A percentile compares a stretch with the other conserved stretches of the same genome.
Conservation (phyloP, 2,113 vertebrate genomes). For the Mugil cephalus region DNA sequence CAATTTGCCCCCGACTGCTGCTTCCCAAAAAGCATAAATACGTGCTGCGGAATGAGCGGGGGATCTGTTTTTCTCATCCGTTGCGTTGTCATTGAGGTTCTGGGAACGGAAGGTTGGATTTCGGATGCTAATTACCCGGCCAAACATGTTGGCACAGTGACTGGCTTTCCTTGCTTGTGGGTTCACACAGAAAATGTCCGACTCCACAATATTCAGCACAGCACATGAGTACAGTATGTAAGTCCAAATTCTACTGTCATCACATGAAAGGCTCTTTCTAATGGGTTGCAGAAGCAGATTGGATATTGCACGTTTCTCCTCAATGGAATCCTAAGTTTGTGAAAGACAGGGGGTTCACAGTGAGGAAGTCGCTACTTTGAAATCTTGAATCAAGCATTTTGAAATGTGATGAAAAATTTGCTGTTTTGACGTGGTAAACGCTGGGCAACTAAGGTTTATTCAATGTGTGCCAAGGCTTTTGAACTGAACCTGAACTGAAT, state of each 20-base stretch:
- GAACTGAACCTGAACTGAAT: not conserved
- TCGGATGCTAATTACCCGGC: constrained; percentile 74
- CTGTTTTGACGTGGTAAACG: not conserved
- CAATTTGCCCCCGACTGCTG: constrained; percentile 65
- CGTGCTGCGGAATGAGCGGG: constrained; percentile 54
- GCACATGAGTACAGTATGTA: constrained; percentile 12
- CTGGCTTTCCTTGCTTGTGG: constrained; percentile 53
- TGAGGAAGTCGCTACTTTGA: constrained; percentile 12
- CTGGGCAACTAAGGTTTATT: no score
- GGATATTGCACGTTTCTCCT: not conserved
- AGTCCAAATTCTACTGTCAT: constrained; percentile 27
- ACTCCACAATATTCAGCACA: constrained; percentile 43
- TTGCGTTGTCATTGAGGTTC: constrained; percentile 70
- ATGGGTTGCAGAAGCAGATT: constrained; percentile 31
- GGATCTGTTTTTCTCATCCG: constrained; percentile 76
- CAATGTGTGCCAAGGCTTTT: not conserved
- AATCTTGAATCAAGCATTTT: not conserved
- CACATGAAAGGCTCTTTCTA: constrained; percentile 35
- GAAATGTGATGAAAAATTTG: constrained; percentile 11
- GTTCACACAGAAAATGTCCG: constrained; percentile 51
- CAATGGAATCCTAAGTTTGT: constrained; percentile 8
- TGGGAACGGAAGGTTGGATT: constrained; percentile 73
- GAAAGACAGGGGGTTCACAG: constrained; percentile 30
- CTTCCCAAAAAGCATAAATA: constrained; percentile 72
- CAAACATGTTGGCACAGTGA: constrained; percentile 68